Conservation (phyloP, 35 echinoderm and acorn worm genomes). For the Eucidaris tribuloides region DNA sequence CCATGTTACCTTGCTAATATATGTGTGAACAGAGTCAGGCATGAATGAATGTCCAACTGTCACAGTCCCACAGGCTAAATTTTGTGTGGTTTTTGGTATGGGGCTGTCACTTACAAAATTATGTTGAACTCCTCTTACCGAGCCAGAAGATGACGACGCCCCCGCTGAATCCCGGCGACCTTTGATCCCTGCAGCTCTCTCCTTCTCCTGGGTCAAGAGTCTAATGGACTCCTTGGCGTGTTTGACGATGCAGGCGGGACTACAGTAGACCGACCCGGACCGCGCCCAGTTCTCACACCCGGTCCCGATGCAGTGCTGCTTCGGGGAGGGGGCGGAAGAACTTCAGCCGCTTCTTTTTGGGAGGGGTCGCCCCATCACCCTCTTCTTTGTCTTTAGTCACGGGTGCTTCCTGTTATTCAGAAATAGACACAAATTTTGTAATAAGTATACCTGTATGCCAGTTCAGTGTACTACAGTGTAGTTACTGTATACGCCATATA, state of each 20-base stretch:
- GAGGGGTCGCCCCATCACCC: constrained; percentile 1
- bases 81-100: too few relatives aligned
- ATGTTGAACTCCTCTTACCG: background rate
- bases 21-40: too few relatives aligned
- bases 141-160: background rate
- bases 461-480: too few relatives aligned
- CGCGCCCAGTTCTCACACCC: constrained; percentile 61
- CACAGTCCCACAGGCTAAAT: too few relatives aligned
- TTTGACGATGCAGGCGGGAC: constrained; percentile 74
- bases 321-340: constrained; percentile 57
- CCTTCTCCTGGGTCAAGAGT: constrained; percentile 67
- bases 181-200: constrained; percentile 61
- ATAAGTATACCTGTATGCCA: too few relatives aligned
- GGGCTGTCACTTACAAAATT: background rate
- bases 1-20: too few relatives aligned
- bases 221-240: constrained; percentile 74
- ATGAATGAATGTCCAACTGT: background rate
- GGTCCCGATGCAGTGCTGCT: constrained; percentile 73
- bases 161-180: constrained; percentile 56
- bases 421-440: too few relatives aligned
- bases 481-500: too few relatives aligned
- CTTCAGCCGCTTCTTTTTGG: constrained; percentile 50
- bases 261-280: constrained; percentile 69
- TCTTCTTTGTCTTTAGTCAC: background rate
- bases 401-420: too few relatives aligned